Evolutionary conservation across 37 sponge, comb jelly and placozoan species (phyloP).

Genomic region (Beroe forskalii): DNA sequence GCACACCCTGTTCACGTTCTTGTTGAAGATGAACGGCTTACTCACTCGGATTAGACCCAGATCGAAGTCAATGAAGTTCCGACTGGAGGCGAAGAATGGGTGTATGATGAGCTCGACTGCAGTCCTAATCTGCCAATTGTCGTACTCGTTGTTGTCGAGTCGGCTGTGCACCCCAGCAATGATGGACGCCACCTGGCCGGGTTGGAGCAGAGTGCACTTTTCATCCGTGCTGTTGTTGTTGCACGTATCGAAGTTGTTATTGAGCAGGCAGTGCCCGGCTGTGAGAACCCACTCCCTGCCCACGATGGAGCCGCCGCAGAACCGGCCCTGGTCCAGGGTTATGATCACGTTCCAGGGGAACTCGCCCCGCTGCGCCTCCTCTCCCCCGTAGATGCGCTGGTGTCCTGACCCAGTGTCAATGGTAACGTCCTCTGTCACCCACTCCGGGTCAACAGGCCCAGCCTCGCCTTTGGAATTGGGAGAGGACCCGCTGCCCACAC

Average conservation of each 20-base stretch:
- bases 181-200: not conserved
- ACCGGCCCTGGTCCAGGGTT: not conserved
- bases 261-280: conserved; percentile 55
- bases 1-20: conserved; percentile 25
- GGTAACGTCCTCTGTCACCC: not conserved
- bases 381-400: conserved; percentile 46
- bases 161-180: not conserved
- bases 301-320: conserved; percentile 59
- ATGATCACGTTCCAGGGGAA: conserved; percentile 62
- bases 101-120: not conserved
- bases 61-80: conserved; percentile 34
- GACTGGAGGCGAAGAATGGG: not conserved
- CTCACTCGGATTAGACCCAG: conserved; percentile 37
- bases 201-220: not conserved
- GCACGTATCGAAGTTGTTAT: not conserved
- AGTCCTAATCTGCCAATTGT: not conserved
- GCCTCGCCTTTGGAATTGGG: not conserved
- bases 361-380: not conserved
- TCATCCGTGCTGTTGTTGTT: not conserved
- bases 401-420: not conserved
- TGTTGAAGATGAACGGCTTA: conserved; percentile 13
- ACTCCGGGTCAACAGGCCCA: not conserved
- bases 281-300: conserved; percentile 45
- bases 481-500: not conserved
- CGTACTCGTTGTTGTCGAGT: not conserved